Percentiles rank a stretch among this genome's conserved stretches.
Evolutionary conservation across 92 coral and sea anemone genomes (phyloP).

Genomic region (Actinostola sp.): DNA sequence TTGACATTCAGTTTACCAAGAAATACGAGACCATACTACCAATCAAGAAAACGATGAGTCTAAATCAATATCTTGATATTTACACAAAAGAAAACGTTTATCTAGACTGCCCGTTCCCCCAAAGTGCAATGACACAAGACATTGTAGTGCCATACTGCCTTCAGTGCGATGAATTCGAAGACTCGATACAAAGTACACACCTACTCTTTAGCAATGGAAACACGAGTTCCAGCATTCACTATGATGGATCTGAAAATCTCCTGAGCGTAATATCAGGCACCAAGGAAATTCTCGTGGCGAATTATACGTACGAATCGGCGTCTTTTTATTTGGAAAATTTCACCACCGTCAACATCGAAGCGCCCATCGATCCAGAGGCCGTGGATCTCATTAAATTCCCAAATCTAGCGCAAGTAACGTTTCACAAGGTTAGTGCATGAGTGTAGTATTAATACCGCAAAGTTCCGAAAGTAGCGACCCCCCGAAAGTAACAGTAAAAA

Average conservation of each 20-base stretch:
- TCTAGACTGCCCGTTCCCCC: constrained; percentile 92
- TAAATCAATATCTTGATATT: constrained; percentile 79
- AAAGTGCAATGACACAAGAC: constrained; percentile 83
- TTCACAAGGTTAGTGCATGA: constrained; percentile 87
- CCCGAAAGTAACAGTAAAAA: too few species aligned
- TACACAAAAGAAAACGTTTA: constrained; percentile 86
- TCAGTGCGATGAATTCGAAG: constrained; percentile 79
- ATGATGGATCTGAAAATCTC: constrained; percentile 90
- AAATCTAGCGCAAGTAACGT: constrained; percentile 78
- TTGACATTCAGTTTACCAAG: constrained; percentile 88
- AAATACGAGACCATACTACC: constrained; percentile 87
- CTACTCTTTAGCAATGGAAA: constrained; percentile 93
- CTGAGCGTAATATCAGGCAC: constrained; percentile 86
- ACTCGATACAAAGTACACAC: constrained; percentile 78
- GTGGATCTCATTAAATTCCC: constrained; percentile 89
- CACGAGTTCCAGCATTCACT: constrained; percentile 91
- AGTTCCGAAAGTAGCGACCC: too few species aligned
- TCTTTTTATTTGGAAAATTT: constrained; percentile 77
- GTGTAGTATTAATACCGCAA: too few species aligned
- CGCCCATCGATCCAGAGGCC: constrained; percentile 93
- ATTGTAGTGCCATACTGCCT: constrained; percentile 89
- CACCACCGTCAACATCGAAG: constrained; percentile 81
- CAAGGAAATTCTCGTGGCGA: constrained; percentile 85
- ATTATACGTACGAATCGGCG: constrained; percentile 57
- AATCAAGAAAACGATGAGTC: constrained; percentile 82